Evolutionary conservation across 2,797 vertebrate genomes (phyloP), one percentile per base, ranked within the genome.

Genomic region (Gambelia wislizenii): DNA sequence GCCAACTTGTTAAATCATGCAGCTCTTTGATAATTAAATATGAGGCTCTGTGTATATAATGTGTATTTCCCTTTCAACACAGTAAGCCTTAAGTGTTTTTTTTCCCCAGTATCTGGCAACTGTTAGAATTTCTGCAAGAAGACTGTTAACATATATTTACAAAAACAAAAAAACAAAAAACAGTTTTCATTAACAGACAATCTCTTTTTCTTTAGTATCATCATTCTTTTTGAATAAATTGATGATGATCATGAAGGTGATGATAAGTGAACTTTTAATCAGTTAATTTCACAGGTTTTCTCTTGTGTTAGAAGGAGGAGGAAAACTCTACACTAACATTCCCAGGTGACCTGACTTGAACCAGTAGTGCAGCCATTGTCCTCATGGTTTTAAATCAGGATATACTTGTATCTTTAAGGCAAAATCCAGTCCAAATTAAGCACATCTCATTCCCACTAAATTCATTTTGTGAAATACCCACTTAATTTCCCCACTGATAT

Each of bases 51-150:
- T 44, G 56, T 87, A 8, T 79, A 47, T 78, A 77, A 87, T 94
- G 94, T 95, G 94, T 95, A 94, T 94, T 95, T 92, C 94, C 81
- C 79, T 95, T 93, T 93, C 95, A 92, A 92, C 89, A 94, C 86
- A 93, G 90, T 87, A 88, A 87, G 85, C 88, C 92, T 93, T 94
- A 95, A 94, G 91, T 0, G 87, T 95, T 95, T 94, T 94, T 95
- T 94, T 95, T 94, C 12, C 13, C 13, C 87, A 78, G 89, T 86
- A 93, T 92, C 94, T 44, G 75, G 94, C 92, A 95, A 90, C 91
- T 95, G 93, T 95, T 94, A 94, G 92, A 96, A 94, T 93, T 95
- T 93, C 89, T 86, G 92, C 92, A 94, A 77, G 92, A 93, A 87
- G 96, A 94, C 93, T 92, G 82, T 95, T 93, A 93, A 95, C 94